A percentile compares a stretch with the other conserved stretches of the same genome.
Evolutionary conservation across 2,888 invertebrate genomes (phyloP).

Genomic region (Mythimna loreyi): DNA sequence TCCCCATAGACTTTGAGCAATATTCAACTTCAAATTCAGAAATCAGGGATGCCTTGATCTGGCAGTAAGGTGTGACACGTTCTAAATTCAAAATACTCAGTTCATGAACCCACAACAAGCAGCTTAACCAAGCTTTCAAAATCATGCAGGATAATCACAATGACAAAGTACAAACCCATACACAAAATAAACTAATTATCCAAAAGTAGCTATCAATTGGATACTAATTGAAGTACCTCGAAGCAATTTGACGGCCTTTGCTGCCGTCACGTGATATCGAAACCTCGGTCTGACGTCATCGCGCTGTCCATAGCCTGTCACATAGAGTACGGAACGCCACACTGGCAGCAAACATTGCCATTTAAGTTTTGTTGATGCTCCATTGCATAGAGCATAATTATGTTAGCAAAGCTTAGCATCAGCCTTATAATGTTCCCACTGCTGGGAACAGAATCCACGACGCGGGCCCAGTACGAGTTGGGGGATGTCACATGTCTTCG

Average conservation of each 20-base stretch:
- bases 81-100: no score
- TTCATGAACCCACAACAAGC: not conserved
- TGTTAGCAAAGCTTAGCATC: no score
- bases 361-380: no score
- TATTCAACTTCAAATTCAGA: no score
- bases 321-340: not conserved
- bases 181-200: conserved; percentile 43
- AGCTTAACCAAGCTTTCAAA: not conserved
- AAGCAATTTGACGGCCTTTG: conserved; percentile 64
- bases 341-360: not conserved
- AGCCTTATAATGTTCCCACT: no score
- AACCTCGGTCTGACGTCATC: conserved; percentile 48
- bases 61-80: no score
- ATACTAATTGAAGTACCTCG: conserved; percentile 66
- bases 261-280: conserved; percentile 65
- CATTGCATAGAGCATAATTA: no score
- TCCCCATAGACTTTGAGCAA: no score
- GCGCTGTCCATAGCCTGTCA: conserved; percentile 43
- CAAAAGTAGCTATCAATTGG: conserved; percentile 54
- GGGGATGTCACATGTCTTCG: no score
- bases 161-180: not conserved
- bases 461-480: no score
- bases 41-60: no score
- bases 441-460: no score
- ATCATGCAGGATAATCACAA: not conserved